Base-by-base conservation (phyloP, 2,113 vertebrate genomes). In the Malurus melanocephalus region DNA sequence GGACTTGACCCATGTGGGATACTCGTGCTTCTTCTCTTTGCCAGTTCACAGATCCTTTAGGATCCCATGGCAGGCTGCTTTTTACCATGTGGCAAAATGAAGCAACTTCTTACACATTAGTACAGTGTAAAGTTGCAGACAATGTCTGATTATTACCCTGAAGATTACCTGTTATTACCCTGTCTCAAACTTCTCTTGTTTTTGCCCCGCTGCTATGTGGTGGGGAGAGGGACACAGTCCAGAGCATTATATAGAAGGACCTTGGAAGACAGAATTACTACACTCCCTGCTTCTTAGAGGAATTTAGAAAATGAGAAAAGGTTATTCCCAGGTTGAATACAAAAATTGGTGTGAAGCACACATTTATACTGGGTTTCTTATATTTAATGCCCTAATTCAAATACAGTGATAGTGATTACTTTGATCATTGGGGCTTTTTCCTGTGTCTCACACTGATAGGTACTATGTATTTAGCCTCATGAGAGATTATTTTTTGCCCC, bases 171-270 rank as follows among this genome's bases (percentile, higher is more conserved):
- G 33, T 33, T 33, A 33, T 33, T 33, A 33, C 33, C 33, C 33
- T 72, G 19, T 80, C n/a, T 79, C 38, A 22, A 42, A 20, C 17
- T 71, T 87, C 14, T 12, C 4, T 45, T 76, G n/a, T 7, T 81
- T 87, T 80, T 68, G 19, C n/a, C 8, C 22, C 0, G 0, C 59
- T 67, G 11, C 21, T 55, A 0, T 0, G 0, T 27, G 30, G 16
- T 6, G 7, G 12, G 16, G 43, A 40, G 32, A 56, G 28, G 10
- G 46, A 35, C 18, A 17, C 4, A 59, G 52, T 43, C 16, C 4
- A 5, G 19, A 8, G 8, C 1, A 1, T 62, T 15, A 83, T 83
- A 49, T 66, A 62, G 30, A 72, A 24, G 42, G 18, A 42, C 22
- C 16, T 23, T 53, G 45, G 26, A 75, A 75, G 23, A 24, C 2